A percentile compares a stretch with the other conserved stretches of the same genome.
Conservation (phyloP, 2,888 invertebrate genomes). For the Drosophila sordidapex region DNA sequence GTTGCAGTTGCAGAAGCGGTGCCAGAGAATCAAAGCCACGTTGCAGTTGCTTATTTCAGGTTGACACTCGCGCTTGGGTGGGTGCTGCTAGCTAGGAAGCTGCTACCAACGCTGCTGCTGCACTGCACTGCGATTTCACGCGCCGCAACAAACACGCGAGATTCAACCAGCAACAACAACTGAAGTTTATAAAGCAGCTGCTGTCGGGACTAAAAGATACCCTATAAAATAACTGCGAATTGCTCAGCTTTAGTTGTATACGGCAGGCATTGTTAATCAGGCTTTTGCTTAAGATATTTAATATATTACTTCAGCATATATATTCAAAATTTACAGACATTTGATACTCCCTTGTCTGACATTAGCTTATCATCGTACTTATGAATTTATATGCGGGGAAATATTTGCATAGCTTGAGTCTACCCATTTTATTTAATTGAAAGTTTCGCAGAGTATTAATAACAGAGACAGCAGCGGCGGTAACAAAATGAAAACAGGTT, state of each 20-base stretch:
- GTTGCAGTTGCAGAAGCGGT: slow-evolving; percentile 24
- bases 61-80: slow-evolving; percentile 75
- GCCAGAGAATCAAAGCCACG: slow-evolving; percentile 29
- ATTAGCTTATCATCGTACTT: too few species aligned
- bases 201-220: not conserved
- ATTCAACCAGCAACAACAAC: slow-evolving; percentile 41
- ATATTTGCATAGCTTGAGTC: not conserved
- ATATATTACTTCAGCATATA: not conserved
- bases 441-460: not conserved
- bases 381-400: too few species aligned
- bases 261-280: not conserved
- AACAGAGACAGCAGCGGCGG: slow-evolving; percentile 6
- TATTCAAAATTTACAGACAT: not conserved
- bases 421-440: not conserved
- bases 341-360: not conserved
- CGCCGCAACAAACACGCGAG: slow-evolving; percentile 70
- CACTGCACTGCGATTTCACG: slow-evolving; percentile 65
- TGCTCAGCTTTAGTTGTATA: not conserved
- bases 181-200: slow-evolving; percentile 11
- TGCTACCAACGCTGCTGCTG: slow-evolving; percentile 15
- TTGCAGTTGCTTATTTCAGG: slow-evolving; percentile 34
- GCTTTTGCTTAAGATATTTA: not conserved
- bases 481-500: slow-evolving; percentile 61
- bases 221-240: not conserved
- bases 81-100: slow-evolving; percentile 57